Conservation (phyloP, 2,797 vertebrate genomes). For the Intellagama lesueurii region DNA sequence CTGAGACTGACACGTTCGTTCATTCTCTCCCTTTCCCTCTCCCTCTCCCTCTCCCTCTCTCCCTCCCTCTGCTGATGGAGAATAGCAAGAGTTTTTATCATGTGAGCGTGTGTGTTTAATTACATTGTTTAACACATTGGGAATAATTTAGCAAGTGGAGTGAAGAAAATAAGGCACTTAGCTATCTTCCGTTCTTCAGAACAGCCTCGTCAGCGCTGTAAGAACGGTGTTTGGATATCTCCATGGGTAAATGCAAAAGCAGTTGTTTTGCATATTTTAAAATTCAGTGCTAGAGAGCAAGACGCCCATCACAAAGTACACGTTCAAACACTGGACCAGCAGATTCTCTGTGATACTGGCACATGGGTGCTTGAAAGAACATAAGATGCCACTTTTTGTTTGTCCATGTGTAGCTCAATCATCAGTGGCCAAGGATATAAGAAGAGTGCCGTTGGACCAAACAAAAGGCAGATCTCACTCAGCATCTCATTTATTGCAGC, state of each 20-base stretch:
- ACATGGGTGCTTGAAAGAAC: neutral
- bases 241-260: neutral
- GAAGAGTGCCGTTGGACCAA: neutral
- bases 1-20: slow-evolving; percentile 66
- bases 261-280: slow-evolving; percentile 15
- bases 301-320: neutral
- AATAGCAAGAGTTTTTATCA: slow-evolving; percentile 73
- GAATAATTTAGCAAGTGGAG: slow-evolving; percentile 77
- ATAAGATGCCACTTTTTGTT: neutral
- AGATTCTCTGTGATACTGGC: neutral
- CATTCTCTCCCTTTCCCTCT: slow-evolving; percentile 25
- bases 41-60: slow-evolving; percentile 16
- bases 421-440: neutral
- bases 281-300: slow-evolving; percentile 2
- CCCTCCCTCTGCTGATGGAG: slow-evolving; percentile 67
- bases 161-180: slow-evolving; percentile 77
- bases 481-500: neutral
- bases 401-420: neutral
- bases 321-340: neutral
- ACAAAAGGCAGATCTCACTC: neutral
- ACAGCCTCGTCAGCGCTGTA: slow-evolving; percentile 51
- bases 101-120: slow-evolving; percentile 73
- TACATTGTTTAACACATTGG: slow-evolving; percentile 77
- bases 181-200: slow-evolving; percentile 49
- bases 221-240: neutral